Evolutionary conservation across 2,113 vertebrate genomes (phyloP), one percentile per base, ranked within the genome.

Genomic region (Xiphophorus hellerii): DNA sequence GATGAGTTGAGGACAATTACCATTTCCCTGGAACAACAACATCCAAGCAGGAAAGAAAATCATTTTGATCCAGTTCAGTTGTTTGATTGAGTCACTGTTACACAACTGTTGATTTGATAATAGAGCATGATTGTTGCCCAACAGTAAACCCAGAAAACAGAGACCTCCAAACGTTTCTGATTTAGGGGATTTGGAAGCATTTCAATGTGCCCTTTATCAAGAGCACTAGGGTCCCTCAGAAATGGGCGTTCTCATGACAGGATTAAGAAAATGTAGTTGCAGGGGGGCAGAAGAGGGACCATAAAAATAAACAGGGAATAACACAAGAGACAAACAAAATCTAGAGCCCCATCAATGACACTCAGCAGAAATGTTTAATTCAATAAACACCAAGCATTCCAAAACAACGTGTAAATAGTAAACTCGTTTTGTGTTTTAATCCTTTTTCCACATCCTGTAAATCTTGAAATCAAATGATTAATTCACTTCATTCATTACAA

Each of bases 231-330:
- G 58, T 69, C 69, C 44, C 69, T 39, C 48, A 25, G 31, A 51
- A 54, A 48, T 31, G 29, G 42, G 20, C 58, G 20, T 68, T 84
- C 64, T 74, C 69, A 44, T 74, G 22, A 77, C n/a, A 70, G 51
- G 27, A 73, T 64, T 17, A 54, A 42, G 33, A 39, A 51, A 62
- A 80, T 14, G 62, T 13, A 65, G 15, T 30, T 22, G 17, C 0
- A 0, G 17, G 44, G 1, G 3, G 14, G 3, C 3, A 5, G 42
- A 15, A 15, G 42, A 17, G 42, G 12, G 42, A 20, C 67, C 64
- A 72, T n/a, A 63, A 29, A 73, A 74, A 73, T 31, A 77, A 48
- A 39, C 58, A 48, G 65, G 28, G 62, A 69, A 61, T 42, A 44
- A 4, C 64, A 61, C 44, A 65, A 60, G 44, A 64, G 1, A 60